Percentiles rank a stretch among this genome's conserved stretches.
Evolutionary conservation across 1,140 invertebrate species (phyloP).

Genomic region (Cyphomyrmex costatus): DNA sequence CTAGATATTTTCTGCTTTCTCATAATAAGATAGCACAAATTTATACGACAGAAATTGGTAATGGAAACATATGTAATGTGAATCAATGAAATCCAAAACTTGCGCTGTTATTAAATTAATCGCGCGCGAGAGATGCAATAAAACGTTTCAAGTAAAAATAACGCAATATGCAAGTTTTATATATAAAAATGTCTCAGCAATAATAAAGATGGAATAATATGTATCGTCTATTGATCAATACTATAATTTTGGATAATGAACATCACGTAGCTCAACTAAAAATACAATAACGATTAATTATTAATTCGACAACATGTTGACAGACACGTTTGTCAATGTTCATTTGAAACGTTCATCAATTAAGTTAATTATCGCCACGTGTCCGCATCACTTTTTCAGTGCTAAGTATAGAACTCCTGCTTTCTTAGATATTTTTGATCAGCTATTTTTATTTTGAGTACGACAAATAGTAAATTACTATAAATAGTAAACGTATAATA

Average conservation of each 20-base stretch:
- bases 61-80: not conserved
- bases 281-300: slow-evolving; percentile 36
- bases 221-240: not conserved
- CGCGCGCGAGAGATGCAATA: too few species aligned
- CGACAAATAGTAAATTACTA: not conserved
- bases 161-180: not conserved
- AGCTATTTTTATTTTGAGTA: not conserved
- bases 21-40: not conserved
- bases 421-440: not conserved
- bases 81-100: not conserved
- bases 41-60: not conserved
- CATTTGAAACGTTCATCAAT: too few species aligned
- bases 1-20: not conserved
- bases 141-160: slow-evolving; percentile 17
- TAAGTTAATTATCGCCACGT: slow-evolving; percentile 19
- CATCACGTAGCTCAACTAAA: not conserved
- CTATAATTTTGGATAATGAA: slow-evolving; percentile 9
- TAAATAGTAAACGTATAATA: not conserved
- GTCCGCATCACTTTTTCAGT: not conserved
- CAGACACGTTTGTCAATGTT: slow-evolving; percentile 12
- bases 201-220: slow-evolving; percentile 14
- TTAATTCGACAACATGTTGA: slow-evolving; percentile 21
- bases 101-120: not conserved
- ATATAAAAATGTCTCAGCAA: not conserved
- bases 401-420: not conserved